Evolutionary conservation across 2,888 invertebrate genomes (phyloP).

Genomic region (Malthinus flaveolus): DNA sequence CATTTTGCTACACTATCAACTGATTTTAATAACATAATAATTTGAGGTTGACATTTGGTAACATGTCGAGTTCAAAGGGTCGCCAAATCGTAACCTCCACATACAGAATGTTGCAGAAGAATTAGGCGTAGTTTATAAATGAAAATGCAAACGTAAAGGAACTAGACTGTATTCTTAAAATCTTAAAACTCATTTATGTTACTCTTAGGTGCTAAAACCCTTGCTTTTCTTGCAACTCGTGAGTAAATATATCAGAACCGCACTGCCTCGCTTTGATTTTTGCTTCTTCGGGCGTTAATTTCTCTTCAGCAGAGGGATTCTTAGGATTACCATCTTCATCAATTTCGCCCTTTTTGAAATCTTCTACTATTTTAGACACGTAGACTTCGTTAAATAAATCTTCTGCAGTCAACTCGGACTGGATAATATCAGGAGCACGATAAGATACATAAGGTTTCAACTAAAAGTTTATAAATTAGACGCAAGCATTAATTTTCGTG

Average conservation of each 20-base stretch:
- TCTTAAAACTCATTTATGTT: too few species aligned
- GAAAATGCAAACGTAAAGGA: too few species aligned
- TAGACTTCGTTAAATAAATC: constrained; percentile 84
- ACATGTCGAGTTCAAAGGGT: neutral
- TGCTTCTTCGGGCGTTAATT: constrained; percentile 73
- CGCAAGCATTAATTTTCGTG: neutral
- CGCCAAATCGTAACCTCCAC: too few species aligned
- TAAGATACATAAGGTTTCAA: constrained; percentile 96
- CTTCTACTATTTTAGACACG: constrained; percentile 74
- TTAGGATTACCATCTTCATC: constrained; percentile 68
- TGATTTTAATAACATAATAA: neutral
- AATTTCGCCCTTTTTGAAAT: constrained; percentile 73
- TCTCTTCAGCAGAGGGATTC: constrained; percentile 75
- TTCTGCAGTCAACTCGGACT: constrained; percentile 80
- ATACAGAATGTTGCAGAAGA: too few species aligned
- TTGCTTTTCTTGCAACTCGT: neutral
- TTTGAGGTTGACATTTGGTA: neutral
- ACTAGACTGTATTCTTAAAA: too few species aligned
- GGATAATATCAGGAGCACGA: constrained; percentile 71
- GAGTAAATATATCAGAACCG: constrained; percentile 77
- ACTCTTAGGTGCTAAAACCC: too few species aligned
- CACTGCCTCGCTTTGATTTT: constrained; percentile 69
- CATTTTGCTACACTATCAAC: neutral
- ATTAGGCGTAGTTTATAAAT: too few species aligned
- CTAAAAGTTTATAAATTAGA: constrained; percentile 49